These are phyloP conservation scores for Mythimna lalbum DNA, from an alignment of 2,888 invertebrate genomes.

Conservation along the genomic window DNA sequence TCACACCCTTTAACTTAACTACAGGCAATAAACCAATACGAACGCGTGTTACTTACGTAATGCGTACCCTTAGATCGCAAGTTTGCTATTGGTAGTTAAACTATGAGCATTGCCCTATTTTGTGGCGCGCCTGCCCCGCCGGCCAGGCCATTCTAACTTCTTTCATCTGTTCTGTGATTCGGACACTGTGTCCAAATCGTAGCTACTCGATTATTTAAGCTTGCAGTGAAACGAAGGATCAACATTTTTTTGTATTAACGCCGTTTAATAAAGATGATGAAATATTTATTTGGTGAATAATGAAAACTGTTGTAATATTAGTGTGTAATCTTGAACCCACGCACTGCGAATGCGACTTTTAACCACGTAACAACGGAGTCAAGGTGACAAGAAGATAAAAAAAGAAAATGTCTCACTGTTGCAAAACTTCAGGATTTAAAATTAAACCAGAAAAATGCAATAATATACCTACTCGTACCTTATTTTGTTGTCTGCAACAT, in stretches of 20 bases:
- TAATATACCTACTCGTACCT: not conserved
- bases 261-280: constrained; percentile 41
- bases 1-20: too few species aligned
- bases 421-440: constrained; percentile 30
- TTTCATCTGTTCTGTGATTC: too few species aligned
- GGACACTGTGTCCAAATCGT: too few species aligned
- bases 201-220: not conserved
- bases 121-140: too few species aligned
- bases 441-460: not conserved
- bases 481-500: too few species aligned
- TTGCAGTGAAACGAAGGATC: constrained; percentile 10
- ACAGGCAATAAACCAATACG: too few species aligned
- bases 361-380: constrained; percentile 59
- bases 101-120: too few species aligned
- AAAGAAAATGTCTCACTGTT: constrained; percentile 53
- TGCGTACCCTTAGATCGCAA: too few species aligned
- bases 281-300: constrained; percentile 60
- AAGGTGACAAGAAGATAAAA: constrained; percentile 59
- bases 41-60: too few species aligned
- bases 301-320: constrained; percentile 62
- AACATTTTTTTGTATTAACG: constrained; percentile 16
- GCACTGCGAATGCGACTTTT: constrained; percentile 42
- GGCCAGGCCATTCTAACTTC: too few species aligned
- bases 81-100: too few species aligned
- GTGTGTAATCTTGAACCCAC: constrained; percentile 68